Base-by-base conservation (phyloP, 2,797 vertebrate genomes). In the Synaphobranchus kaupii region DNA sequence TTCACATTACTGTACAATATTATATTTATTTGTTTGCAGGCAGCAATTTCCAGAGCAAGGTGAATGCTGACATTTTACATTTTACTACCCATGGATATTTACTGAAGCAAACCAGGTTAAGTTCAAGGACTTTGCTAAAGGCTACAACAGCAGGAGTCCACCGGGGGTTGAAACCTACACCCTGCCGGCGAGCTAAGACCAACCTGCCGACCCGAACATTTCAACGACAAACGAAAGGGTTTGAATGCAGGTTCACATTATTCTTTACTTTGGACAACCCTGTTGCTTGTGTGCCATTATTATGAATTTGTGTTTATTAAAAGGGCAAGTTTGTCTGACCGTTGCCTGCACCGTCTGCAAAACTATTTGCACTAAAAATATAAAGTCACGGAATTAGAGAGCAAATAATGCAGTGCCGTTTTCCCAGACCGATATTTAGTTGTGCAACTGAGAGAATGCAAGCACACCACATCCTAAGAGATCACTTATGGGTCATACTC, bases 231-330 rank as follows among this genome's bases (percentile, higher is more conserved):
- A 44, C 25, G 48, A 56, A 86, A 86, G 85, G 71, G 48, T 63
- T 78, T 22, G 50, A 54, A 58, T 73, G 20, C 44, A 73, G 68
- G 85, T 44, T 86, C 31, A 86, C 85, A 80, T 52, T n/a, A 85
- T 85, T 66, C 52, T 86, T 86, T 58, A 76, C 44, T 56, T 54
- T 86, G 85, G 71, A 86, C 20, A 28, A 31, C 85, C 71, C 52
- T 86, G 31, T 34, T 10, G 20, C 52, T 78, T 28, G 73, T 68
- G 63, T 8, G 44, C 20, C 47, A 58, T 71, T 17, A 73, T 85
- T 85, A 9, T 85, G 15, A 31, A 73, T 47, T 28, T 73, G 39
- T 50, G 48, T 85, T 73, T 73, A 85, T 48, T 34, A 73, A 25
- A 85, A 47, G 39, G 39, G 60, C 34, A 73, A 71, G 25, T 20